These are phyloP conservation scores for Scaptomyza tumidula DNA, from an alignment of 2,888 invertebrate species.

Conservation along the genomic window DNA sequence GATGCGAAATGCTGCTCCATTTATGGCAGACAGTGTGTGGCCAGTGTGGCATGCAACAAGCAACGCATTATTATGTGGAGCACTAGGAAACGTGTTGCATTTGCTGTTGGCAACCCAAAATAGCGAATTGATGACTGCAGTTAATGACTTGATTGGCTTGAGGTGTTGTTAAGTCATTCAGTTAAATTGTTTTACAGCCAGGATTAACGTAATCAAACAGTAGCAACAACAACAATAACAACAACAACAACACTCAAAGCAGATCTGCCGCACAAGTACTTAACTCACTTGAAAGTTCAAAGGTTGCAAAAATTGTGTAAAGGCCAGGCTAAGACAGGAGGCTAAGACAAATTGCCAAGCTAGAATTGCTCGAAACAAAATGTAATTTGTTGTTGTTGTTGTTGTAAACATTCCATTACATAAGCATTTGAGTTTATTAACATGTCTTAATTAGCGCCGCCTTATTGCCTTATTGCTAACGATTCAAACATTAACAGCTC, in stretches of 20 bases:
- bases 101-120: constrained; percentile 32
- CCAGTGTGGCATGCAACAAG: constrained; percentile 51
- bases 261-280: constrained; percentile 40
- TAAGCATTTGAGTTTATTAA: constrained; percentile 63
- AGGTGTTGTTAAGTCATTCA: constrained; percentile 19
- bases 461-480: constrained; percentile 41
- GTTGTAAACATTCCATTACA: constrained; percentile 41
- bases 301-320: constrained; percentile 57
- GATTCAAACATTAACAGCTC: constrained; percentile 34
- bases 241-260: constrained; percentile 14
- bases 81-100: constrained; percentile 68
- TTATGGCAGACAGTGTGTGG: constrained; percentile 68
- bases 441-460: constrained; percentile 58
- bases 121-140: constrained; percentile 40
- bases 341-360: constrained; percentile 36
- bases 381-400: not conserved
- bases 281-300: constrained; percentile 64
- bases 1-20: constrained; percentile 58
- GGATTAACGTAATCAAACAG: constrained; percentile 47
- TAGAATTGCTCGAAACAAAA: constrained; percentile 5
- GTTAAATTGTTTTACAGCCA: constrained; percentile 22
- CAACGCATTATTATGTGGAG: constrained; percentile 70
- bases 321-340: constrained; percentile 60
- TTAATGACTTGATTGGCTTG: constrained; percentile 39
- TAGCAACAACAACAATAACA: constrained; percentile 38